Evolutionary conservation across 2,797 vertebrate species (phyloP).

Genomic region (Crax fasciolata): DNA sequence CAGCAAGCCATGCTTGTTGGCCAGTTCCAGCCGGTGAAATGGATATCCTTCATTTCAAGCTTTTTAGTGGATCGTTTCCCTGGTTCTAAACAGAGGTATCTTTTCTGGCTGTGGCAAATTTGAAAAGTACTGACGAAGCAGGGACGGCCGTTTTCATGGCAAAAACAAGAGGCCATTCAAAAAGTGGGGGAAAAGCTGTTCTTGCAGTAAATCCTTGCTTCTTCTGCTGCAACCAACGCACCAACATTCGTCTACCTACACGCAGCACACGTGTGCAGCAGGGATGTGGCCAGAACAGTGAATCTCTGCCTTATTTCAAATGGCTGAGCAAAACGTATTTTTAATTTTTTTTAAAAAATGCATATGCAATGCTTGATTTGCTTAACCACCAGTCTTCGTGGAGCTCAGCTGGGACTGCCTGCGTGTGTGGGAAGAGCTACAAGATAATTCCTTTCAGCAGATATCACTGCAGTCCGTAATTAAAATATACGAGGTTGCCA

Average conservation of each 20-base stretch:
- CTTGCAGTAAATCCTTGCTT: background rate
- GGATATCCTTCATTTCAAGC: constrained; percentile 15
- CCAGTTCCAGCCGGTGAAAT: background rate
- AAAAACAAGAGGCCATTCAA: constrained; percentile 58
- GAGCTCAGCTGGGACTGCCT: constrained; percentile 9
- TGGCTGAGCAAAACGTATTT: background rate
- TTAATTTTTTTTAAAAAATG: background rate
- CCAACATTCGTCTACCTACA: background rate
- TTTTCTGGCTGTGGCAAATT: constrained; percentile 1
- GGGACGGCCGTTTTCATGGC: background rate
- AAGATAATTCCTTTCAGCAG: constrained; percentile 70
- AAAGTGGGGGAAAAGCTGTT: background rate
- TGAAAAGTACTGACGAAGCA: constrained; percentile 52
- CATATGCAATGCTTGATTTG: background rate
- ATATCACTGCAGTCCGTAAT: constrained; percentile 40
- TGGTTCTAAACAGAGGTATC: constrained; percentile 56
- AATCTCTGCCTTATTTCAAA: background rate
- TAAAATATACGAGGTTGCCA: constrained; percentile 50
- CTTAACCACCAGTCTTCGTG: background rate
- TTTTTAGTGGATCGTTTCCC: background rate
- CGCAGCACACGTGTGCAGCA: fast-evolving
- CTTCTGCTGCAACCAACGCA: background rate
- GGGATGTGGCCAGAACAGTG: background rate
- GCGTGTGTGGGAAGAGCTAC: constrained; percentile 41
- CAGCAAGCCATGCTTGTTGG: constrained; percentile 2